Conservation (phyloP, 2,113 vertebrate species). For the Ginglymostoma cirratum region DNA sequence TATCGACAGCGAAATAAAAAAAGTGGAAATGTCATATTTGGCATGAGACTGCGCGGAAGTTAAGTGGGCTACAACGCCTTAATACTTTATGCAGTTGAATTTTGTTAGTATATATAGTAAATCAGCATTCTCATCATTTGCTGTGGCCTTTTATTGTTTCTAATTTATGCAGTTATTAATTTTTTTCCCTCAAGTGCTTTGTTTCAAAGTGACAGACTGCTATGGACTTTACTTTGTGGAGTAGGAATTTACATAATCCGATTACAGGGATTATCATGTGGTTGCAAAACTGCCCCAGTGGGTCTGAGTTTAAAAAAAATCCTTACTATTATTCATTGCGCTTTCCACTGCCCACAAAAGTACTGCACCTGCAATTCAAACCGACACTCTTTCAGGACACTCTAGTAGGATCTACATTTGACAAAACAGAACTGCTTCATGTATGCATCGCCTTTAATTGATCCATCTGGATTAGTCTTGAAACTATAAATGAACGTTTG, state of each 20-base stretch:
- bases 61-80: no score
- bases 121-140: background rate
- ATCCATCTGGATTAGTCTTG: conserved; percentile 57
- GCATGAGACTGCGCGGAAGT: background rate
- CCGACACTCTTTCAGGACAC: conserved; percentile 49
- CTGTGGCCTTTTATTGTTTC: conserved; percentile 40
- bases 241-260: conserved; percentile 99
- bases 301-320: conserved; percentile 72
- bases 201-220: conserved; percentile 65
- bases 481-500: conserved; percentile 49
- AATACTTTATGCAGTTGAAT: background rate
- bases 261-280: conserved; percentile 84
- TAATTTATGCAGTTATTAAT: conserved; percentile 64
- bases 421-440: conserved; percentile 44
- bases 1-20: background rate
- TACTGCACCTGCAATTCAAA: conserved; percentile 77
- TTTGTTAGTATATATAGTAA: background rate
- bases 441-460: conserved; percentile 52
- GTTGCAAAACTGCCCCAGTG: conserved; percentile 74
- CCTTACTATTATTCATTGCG: conserved; percentile 89
- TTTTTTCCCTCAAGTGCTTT: conserved; percentile 62
- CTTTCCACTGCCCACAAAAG: conserved; percentile 63
- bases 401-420: conserved; percentile 38
- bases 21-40: background rate
- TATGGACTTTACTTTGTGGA: conserved; percentile 68